Evolutionary conservation across 2,797 vertebrate genomes (phyloP).

Genomic region (Varecia variegata): DNA sequence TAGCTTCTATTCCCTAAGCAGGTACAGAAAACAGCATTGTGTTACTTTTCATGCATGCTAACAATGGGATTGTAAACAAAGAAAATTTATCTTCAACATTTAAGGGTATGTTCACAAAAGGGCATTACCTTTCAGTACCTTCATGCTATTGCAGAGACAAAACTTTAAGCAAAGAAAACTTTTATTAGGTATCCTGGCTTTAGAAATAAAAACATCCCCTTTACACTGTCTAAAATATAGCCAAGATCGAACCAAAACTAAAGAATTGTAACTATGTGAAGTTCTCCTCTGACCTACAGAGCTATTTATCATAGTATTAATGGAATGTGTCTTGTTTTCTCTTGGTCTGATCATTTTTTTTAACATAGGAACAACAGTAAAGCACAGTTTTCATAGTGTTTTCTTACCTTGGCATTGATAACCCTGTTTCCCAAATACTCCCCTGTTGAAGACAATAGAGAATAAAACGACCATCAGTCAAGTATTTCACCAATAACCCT

Average conservation of each 20-base stretch:
- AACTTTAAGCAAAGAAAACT: background rate
- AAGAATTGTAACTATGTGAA: background rate
- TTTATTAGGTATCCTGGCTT: background rate
- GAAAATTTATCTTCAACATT: background rate
- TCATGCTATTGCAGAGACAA: background rate
- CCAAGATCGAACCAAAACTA: background rate
- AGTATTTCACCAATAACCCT: background rate
- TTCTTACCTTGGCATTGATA: slow-evolving; percentile 98
- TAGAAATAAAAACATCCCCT: background rate
- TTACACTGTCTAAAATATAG: background rate
- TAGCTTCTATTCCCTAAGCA: background rate
- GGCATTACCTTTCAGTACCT: background rate
- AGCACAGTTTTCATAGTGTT: slow-evolving; percentile 27
- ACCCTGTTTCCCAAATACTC: slow-evolving; percentile 97
- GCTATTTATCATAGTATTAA: background rate
- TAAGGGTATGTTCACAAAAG: background rate
- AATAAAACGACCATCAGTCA: slow-evolving; percentile 55
- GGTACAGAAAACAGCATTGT: background rate
- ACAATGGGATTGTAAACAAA: background rate
- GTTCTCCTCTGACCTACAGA: background rate
- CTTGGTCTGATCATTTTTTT: background rate
- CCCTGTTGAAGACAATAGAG: slow-evolving; percentile 88
- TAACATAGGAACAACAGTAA: slow-evolving; percentile 23
- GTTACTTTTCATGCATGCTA: background rate
- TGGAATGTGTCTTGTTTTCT: background rate